Base-by-base conservation (phyloP, 1,140 invertebrate genomes). In the Apis mellifera region DNA sequence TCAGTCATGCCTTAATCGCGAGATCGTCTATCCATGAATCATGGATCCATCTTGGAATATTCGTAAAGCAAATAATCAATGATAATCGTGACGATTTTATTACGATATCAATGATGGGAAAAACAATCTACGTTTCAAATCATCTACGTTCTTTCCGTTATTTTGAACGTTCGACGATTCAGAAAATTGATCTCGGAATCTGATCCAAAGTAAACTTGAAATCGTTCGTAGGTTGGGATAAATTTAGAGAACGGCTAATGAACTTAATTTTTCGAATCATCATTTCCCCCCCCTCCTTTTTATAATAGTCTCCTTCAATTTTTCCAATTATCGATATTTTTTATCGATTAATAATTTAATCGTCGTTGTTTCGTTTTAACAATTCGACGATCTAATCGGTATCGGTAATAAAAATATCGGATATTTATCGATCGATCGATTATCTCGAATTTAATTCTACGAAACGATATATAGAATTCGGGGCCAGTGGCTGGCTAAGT, bases 381-480 rank as follows among this genome's bases (percentile, higher is more conserved):
- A 7, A 42, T 42, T 32, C 32, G 32, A 32, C 32, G 32, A 32
- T 32, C 32, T n/a, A n/a, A n/a, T n/a, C n/a, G n/a, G n/a, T 4
- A 42, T 42, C 32, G 2, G 0, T 42, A 42, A 1, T 42, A 19
- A 15, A 42, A 42, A 42, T 42, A 0, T 42, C 3, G 4, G 7
- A 42, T 7, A 42, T 42, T 42, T 32, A 4, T 42, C 32, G 15
- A 73, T 21, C 48, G 23, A 13, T 26, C 5, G 12, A 54, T 17
- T n/a, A 26, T 52, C 2, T 17, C 23, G 73, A 21, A n/a, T 80
- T 11, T 57, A 59, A 57, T 76, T 76, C 64, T 11, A 2, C n/a
- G 79, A 76, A 69, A 54, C 32, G 64, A 60, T 82, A 82, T 82
- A 76, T 82, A 82, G 79, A 82, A 69, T 82, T 82, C 15, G 79